phyloP scores from a whole-genome alignment of 2,888 invertebrate genomes.

The Leptopilina myrica region DNA sequence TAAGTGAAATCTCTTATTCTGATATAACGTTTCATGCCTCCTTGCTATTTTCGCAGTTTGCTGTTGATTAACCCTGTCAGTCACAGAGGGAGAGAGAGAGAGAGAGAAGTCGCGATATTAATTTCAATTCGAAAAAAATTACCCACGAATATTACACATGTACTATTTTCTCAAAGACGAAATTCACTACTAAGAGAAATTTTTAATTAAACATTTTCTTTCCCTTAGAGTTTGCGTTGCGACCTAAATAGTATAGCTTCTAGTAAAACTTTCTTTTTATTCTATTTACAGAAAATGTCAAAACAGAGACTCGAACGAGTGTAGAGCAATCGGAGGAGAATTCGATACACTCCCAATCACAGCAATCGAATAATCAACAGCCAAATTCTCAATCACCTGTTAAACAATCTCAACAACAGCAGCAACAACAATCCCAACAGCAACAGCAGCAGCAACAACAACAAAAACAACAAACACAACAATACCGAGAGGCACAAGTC shows the following conservation, averaged over 20 bases:
- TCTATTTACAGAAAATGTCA: constrained; percentile 68
- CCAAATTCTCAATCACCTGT: constrained; percentile 61
- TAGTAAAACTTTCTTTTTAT: background rate
- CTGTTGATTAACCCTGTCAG: constrained; percentile 76
- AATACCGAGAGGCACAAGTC: constrained; percentile 74
- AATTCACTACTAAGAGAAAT: too few relatives aligned
- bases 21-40: constrained; percentile 70
- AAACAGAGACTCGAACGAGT: constrained; percentile 70
- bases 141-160: constrained; percentile 46
- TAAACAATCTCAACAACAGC: constrained; percentile 67
- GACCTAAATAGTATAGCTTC: too few relatives aligned
- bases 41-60: constrained; percentile 60
- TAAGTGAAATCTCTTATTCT: constrained; percentile 77
- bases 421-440: constrained; percentile 58
- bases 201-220: too few relatives aligned
- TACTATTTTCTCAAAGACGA: too few relatives aligned
- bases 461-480: constrained; percentile 74
- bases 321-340: constrained; percentile 72
- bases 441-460: constrained; percentile 72
- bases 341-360: constrained; percentile 71
- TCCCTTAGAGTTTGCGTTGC: too few relatives aligned
- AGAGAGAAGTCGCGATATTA: constrained; percentile 72
- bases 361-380: constrained; percentile 68
- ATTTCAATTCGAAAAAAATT: constrained; percentile 73
- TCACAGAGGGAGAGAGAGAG: constrained; percentile 60